Conservation (phyloP, 2,888 invertebrate genomes). For the Nasonovia ribisnigri region DNA sequence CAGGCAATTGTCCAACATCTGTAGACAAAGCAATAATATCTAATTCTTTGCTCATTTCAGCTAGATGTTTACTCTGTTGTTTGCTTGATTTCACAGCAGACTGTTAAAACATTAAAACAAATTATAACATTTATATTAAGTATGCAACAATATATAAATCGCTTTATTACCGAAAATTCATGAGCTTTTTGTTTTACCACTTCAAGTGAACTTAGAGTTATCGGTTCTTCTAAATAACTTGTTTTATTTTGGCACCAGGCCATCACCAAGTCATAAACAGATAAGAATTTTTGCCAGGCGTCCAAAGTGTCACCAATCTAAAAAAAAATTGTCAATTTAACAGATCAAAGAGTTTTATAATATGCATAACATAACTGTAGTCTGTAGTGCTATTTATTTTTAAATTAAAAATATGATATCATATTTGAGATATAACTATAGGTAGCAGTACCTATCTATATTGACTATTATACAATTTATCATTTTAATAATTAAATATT, state of each 20-base stretch:
- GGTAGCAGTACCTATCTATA: too few species aligned
- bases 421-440: neutral
- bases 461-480: neutral
- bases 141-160: neutral
- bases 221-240: slow-evolving; percentile 82
- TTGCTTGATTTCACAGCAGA: slow-evolving; percentile 91
- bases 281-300: slow-evolving; percentile 88
- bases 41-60: slow-evolving; percentile 92
- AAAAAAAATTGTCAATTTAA: slow-evolving; percentile 62
- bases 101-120: slow-evolving; percentile 70
- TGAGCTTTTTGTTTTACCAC: slow-evolving; percentile 88
- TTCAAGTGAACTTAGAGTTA: slow-evolving; percentile 82
- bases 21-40: slow-evolving; percentile 87
- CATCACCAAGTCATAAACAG: slow-evolving; percentile 84
- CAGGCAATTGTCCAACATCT: slow-evolving; percentile 86
- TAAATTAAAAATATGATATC: neutral
- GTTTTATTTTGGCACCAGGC: slow-evolving; percentile 87
- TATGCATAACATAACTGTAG: slow-evolving; percentile 13
- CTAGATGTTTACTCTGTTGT: slow-evolving; percentile 86
- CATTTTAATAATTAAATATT: neutral
- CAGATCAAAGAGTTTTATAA: slow-evolving; percentile 39
- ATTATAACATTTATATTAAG: neutral
- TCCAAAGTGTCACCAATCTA: slow-evolving; percentile 87
- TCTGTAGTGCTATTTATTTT: neutral
- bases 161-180: slow-evolving; percentile 82